Conservation (phyloP, 2,797 vertebrate genomes). For the Falco cherrug region DNA sequence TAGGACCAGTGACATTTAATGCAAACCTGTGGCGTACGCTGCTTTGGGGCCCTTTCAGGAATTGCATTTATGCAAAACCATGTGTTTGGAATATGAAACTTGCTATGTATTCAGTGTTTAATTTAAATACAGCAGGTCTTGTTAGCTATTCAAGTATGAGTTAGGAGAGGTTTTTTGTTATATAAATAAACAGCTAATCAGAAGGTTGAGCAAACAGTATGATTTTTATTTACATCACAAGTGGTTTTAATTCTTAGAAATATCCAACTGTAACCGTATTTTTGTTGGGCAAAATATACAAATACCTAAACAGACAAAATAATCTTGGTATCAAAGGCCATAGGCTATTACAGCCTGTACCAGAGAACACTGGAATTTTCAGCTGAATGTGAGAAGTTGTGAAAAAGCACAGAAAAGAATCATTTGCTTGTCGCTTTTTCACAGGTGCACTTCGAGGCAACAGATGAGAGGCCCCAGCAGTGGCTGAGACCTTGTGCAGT, state of each 20-base stretch:
- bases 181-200: neutral
- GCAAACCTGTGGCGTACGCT: neutral
- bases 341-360: neutral
- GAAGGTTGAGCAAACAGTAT: neutral
- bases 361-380: neutral
- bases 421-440: too few relatives aligned
- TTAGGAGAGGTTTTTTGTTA: neutral
- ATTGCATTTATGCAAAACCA: neutral
- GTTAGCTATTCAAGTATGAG: neutral
- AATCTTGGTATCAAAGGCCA: neutral
- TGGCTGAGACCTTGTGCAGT: rapidly evolving
- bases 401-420: neutral
- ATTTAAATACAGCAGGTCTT: neutral
- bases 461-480: neutral
- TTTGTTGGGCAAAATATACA: neutral
- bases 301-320: neutral
- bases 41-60: neutral
- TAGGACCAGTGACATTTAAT: neutral
- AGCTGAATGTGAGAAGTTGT: neutral
- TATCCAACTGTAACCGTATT: neutral
- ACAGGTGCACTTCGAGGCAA: neutral
- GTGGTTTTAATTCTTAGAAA: neutral
- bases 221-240: neutral
- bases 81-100: neutral
- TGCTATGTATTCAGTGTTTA: neutral